These are phyloP conservation scores for Cyprinella venusta DNA, from an alignment of 2,797 vertebrate genomes.

Conservation along the genomic window DNA sequence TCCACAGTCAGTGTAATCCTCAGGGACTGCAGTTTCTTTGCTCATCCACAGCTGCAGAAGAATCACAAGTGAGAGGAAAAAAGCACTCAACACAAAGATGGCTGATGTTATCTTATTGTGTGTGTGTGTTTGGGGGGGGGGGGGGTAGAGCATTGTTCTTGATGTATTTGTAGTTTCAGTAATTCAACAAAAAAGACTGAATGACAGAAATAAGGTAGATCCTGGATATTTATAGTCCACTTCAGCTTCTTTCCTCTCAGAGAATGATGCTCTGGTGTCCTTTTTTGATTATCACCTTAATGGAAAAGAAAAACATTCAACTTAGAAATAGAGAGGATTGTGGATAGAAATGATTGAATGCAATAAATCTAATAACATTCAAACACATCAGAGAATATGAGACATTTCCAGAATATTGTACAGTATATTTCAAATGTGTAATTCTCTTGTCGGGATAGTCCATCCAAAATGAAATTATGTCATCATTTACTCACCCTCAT, in stretches of 20 bases:
- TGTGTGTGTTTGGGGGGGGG: not conserved
- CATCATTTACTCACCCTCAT: not conserved
- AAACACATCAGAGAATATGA: not conserved
- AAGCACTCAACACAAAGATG: constrained; percentile 42
- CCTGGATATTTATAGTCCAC: constrained; percentile 72
- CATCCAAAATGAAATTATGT: not conserved
- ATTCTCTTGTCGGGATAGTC: not conserved
- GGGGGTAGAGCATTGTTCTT: constrained; percentile 57
- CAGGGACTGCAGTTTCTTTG: constrained; percentile 48
- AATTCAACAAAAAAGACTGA: constrained; percentile 68
- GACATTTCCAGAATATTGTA: not conserved
- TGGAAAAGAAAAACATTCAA: constrained; percentile 52
- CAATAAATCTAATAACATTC: constrained; percentile 47
- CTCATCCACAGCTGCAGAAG: constrained; percentile 43
- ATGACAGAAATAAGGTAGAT: constrained; percentile 71
- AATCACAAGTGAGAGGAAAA: constrained; percentile 56
- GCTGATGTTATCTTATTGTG: constrained; percentile 55
- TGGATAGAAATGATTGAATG: constrained; percentile 59
- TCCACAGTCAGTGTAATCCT: constrained; percentile 40
- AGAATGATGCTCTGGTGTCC: constrained; percentile 65
- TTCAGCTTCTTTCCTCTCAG: constrained; percentile 69
- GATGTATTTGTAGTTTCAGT: constrained; percentile 63
- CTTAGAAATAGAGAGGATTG: constrained; percentile 50
- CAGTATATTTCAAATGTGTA: not conserved
- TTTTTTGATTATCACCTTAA: constrained; percentile 72